A percentile compares a stretch with the other conserved stretches of the same genome.
phyloP scores from a whole-genome alignment of 2,888 invertebrate species.

The Yponomeuta cagnagella region DNA sequence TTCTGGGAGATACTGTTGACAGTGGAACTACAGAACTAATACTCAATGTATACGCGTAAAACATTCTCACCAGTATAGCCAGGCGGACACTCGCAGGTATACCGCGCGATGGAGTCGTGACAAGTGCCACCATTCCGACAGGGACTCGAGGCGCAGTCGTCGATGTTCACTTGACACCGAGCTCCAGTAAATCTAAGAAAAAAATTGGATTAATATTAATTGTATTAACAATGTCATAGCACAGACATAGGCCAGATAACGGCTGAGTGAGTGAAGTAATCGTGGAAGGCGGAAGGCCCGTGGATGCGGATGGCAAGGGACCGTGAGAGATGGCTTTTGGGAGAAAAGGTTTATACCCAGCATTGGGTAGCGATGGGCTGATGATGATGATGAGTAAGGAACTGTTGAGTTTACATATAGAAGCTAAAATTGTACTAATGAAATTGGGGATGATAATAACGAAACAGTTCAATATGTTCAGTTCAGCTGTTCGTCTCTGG shows the following conservation, averaged over 20 bases:
- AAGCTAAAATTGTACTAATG: too few relatives aligned
- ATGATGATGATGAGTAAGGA: too few relatives aligned
- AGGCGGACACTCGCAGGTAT: slow-evolving; percentile 92
- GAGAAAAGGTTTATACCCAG: not conserved
- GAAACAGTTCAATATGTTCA: too few relatives aligned
- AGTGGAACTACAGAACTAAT: not conserved
- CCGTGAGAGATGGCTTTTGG: not conserved
- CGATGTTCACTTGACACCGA: slow-evolving; percentile 92
- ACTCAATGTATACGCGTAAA: not conserved
- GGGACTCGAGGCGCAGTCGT: slow-evolving; percentile 91
- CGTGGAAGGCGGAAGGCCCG: not conserved
- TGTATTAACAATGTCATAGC: not conserved
- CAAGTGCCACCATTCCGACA: slow-evolving; percentile 94
- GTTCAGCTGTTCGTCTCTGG: too few relatives aligned
- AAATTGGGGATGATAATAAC: too few relatives aligned
- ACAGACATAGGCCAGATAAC: not conserved
- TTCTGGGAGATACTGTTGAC: not conserved
- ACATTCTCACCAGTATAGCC: slow-evolving; percentile 84
- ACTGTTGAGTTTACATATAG: too few relatives aligned
- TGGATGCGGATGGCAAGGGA: too few relatives aligned
- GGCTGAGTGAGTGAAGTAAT: not conserved
- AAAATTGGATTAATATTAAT: slow-evolving; percentile 10
- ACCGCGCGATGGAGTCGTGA: slow-evolving; percentile 91
- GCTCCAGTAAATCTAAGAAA: slow-evolving; percentile 82
- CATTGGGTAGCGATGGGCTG: too few relatives aligned